Conservation (phyloP, 2,888 invertebrate species). For the Agapostemon virescens region DNA sequence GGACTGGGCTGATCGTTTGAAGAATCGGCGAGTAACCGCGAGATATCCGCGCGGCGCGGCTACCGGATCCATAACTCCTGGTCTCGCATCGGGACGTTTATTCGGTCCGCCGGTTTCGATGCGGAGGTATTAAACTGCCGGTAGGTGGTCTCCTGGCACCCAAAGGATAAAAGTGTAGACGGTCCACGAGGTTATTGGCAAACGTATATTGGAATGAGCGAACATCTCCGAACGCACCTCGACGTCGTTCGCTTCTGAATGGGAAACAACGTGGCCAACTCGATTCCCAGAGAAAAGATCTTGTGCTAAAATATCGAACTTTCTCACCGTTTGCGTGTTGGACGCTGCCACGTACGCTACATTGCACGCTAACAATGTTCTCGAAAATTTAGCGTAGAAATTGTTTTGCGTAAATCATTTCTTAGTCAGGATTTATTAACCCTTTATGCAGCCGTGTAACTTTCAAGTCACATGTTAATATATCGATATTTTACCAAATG, state of each 20-base stretch:
- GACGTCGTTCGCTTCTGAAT: neutral
- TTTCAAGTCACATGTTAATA: too few relatives aligned
- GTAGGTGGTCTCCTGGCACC: conserved; percentile 56
- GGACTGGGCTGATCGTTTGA: conserved; percentile 52
- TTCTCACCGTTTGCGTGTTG: neutral
- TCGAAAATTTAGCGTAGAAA: neutral
- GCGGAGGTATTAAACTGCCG: conserved; percentile 64
- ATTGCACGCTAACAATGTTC: neutral
- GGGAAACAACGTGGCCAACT: neutral
- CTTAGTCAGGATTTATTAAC: too few relatives aligned
- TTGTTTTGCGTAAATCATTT: too few relatives aligned
- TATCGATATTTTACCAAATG: too few relatives aligned
- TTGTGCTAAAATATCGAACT: neutral
- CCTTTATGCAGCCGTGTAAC: too few relatives aligned
- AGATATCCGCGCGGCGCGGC: conserved; percentile 49
- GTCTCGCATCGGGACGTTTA: conserved; percentile 60
- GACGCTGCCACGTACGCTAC: too few relatives aligned
- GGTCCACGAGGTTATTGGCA: conserved; percentile 62
- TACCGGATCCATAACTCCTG: conserved; percentile 67
- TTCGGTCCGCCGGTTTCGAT: conserved; percentile 65
- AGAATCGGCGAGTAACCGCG: conserved; percentile 52
- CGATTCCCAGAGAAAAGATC: neutral
- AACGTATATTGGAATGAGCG: conserved; percentile 52
- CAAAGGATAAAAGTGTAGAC: conserved; percentile 58
- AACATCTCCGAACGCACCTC: conserved; percentile 13